A percentile compares a stretch with the other conserved stretches of the same genome.
phyloP scores from a whole-genome alignment of 2,888 invertebrate species.

The Metellina segmentata region DNA sequence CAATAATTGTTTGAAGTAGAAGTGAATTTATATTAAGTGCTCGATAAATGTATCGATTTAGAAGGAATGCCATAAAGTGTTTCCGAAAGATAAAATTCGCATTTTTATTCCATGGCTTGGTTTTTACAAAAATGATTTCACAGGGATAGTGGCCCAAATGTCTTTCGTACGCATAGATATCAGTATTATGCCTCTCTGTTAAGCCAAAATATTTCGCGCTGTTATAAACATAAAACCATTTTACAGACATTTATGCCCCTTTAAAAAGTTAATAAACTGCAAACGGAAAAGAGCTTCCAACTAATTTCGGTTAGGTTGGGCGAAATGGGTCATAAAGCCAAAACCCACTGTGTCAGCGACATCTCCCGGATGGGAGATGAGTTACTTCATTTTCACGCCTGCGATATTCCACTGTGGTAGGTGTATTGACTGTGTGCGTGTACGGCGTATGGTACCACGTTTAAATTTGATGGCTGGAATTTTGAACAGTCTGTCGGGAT shows the following conservation, averaged over 20 bases:
- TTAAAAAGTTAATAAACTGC: conserved; percentile 69
- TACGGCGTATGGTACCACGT: conserved; percentile 23
- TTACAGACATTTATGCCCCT: conserved; percentile 61
- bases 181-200: not conserved
- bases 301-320: conserved; percentile 59
- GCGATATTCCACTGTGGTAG: conserved; percentile 10
- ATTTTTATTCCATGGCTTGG: conserved; percentile 17
- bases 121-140: conserved; percentile 23
- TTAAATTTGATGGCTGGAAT: conserved; percentile 62
- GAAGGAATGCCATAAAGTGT: conserved; percentile 15
- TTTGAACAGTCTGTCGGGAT: conserved; percentile 24
- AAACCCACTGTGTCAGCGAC: conserved; percentile 28
- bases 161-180: not conserved
- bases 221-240: conserved; percentile 65
- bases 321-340: conserved; percentile 61
- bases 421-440: conserved; percentile 45
- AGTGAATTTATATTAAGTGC: conserved; percentile 5
- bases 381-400: conserved; percentile 27
- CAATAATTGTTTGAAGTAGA: not conserved
- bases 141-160: conserved; percentile 1
- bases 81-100: conserved; percentile 27
- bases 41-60: conserved; percentile 25
- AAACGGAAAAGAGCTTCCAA: conserved; percentile 51
- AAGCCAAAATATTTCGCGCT: conserved; percentile 28
- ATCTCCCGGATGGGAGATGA: conserved; percentile 49